phyloP scores from a whole-genome alignment of 1,140 invertebrate genomes.

The Lasioglossum baleicum region DNA sequence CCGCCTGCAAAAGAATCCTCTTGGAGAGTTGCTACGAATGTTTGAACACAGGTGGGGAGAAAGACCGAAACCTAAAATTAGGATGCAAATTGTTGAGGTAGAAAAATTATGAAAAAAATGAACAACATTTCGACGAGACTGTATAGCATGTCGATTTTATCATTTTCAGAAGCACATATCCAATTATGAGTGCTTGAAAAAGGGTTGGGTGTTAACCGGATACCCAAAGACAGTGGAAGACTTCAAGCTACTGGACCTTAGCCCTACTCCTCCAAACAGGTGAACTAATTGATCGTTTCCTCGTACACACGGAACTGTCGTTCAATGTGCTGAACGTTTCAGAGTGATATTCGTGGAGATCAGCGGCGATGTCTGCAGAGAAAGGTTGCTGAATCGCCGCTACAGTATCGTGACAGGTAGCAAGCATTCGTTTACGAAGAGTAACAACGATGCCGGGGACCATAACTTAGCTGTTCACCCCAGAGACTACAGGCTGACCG shows the following conservation, averaged over 20 bases:
- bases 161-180: slow-evolving; percentile 64
- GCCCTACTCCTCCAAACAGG: slow-evolving; percentile 84
- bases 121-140: too few species aligned
- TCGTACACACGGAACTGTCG: neutral
- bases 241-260: slow-evolving; percentile 81
- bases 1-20: slow-evolving; percentile 74
- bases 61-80: slow-evolving; percentile 76
- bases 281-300: slow-evolving; percentile 48
- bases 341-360: slow-evolving; percentile 62
- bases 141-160: too few species aligned
- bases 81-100: slow-evolving; percentile 74
- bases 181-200: slow-evolving; percentile 79
- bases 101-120: neutral
- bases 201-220: slow-evolving; percentile 83
- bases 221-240: slow-evolving; percentile 81
- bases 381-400: slow-evolving; percentile 50
- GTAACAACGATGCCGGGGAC: neutral
- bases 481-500: slow-evolving; percentile 45
- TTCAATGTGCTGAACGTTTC: neutral
- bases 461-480: slow-evolving; percentile 45
- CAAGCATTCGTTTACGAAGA: slow-evolving; percentile 34
- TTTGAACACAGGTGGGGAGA: slow-evolving; percentile 73
- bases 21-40: slow-evolving; percentile 77
- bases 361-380: slow-evolving; percentile 38
- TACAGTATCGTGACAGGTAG: slow-evolving; percentile 46